phyloP scores from a whole-genome alignment of 2,113 vertebrate species.

The Pavo muticus region DNA sequence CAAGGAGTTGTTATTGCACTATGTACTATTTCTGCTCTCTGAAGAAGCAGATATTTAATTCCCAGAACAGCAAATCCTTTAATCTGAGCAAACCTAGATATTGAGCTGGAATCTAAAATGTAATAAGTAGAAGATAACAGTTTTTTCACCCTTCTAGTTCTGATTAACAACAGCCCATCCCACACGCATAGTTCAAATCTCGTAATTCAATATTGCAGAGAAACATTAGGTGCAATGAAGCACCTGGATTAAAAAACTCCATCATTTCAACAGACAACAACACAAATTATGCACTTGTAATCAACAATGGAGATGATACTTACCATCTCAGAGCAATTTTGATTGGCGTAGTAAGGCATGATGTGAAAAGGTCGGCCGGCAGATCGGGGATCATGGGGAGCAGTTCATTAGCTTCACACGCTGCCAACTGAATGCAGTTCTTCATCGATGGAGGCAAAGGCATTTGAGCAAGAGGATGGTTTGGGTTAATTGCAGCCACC shows the following conservation, averaged over 20 bases:
- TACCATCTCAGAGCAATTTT: slow-evolving; percentile 97
- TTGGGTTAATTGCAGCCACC: slow-evolving; percentile 98
- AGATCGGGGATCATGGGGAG: slow-evolving; percentile 98
- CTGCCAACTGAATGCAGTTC: slow-evolving; percentile 98
- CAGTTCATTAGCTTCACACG: slow-evolving; percentile 93
- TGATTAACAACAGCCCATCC: background rate
- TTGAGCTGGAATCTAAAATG: background rate
- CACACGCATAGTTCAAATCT: background rate
- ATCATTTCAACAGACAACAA: background rate
- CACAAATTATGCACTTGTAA: background rate
- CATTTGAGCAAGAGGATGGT: slow-evolving; percentile 97
- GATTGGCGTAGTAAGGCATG: slow-evolving; percentile 98
- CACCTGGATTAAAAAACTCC: background rate
- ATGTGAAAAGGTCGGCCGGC: slow-evolving; percentile 97
- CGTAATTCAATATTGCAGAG: background rate
- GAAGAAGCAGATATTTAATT: slow-evolving; percentile 32
- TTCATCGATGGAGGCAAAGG: slow-evolving; percentile 98
- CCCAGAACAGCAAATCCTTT: slow-evolving; percentile 62
- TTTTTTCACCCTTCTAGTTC: background rate
- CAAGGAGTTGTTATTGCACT: background rate
- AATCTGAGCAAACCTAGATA: slow-evolving; percentile 54
- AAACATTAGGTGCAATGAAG: background rate
- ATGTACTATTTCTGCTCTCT: background rate
- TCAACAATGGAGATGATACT: background rate
- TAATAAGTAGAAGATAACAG: slow-evolving; percentile 18